Evolutionary conservation across 2,888 invertebrate genomes (phyloP).

Genomic region (Rosalia funebris): DNA sequence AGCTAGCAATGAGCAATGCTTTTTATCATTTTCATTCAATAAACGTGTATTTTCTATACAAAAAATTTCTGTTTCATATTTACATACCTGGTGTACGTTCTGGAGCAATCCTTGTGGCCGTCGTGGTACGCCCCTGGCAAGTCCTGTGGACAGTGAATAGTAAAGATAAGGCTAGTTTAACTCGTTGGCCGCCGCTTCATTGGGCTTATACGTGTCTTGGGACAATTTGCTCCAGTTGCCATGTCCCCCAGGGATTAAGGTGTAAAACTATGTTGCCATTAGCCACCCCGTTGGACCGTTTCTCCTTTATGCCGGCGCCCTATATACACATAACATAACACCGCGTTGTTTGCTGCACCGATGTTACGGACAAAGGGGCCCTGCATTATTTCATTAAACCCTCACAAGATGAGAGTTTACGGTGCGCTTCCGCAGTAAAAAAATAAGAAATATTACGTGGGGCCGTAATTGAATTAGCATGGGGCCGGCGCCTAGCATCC

Average conservation of each 20-base stretch:
- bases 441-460: slow-evolving; percentile 8
- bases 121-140: slow-evolving; percentile 7
- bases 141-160: slow-evolving; percentile 26
- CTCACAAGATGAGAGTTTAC: slow-evolving; percentile 2
- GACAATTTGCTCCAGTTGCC: slow-evolving; percentile 58
- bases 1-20: too few species aligned
- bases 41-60: too few species aligned
- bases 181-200: slow-evolving; percentile 52
- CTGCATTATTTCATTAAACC: slow-evolving; percentile 22
- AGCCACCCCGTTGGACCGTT: slow-evolving; percentile 27
- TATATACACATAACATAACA: slow-evolving; percentile 13
- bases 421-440: slow-evolving; percentile 2
- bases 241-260: slow-evolving; percentile 56
- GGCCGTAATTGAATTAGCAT: slow-evolving; percentile 12
- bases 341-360: slow-evolving; percentile 11
- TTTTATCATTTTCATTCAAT: too few species aligned
- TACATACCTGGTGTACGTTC: too few species aligned
- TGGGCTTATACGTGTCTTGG: slow-evolving; percentile 58
- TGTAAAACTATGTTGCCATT: slow-evolving; percentile 55
- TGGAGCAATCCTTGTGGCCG: too few species aligned
- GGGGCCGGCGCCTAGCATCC: neutral
- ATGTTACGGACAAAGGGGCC: slow-evolving; percentile 6
- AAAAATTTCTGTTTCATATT: too few species aligned
- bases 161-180: slow-evolving; percentile 40
- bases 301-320: neutral